Evolutionary conservation across 2,113 vertebrate genomes (phyloP), one percentile per base, ranked within the genome.

Genomic region (Carollia perspicillata): DNA sequence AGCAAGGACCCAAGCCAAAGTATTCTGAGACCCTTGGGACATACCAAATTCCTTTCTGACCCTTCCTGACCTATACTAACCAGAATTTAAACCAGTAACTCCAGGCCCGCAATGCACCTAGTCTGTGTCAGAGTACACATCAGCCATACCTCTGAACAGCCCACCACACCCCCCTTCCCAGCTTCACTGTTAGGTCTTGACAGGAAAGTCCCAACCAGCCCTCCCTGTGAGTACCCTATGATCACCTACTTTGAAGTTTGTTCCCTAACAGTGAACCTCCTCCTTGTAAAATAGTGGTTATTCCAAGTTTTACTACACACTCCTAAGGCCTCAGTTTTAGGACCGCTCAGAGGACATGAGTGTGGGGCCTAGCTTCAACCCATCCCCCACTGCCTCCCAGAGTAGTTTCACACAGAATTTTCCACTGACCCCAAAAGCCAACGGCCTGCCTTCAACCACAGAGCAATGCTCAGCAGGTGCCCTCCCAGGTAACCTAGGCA

Each of bases 171-270:
- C 79, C 83, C 16, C 35, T 47, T 95, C 87, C 75, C 94, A 77
- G 95, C 77, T 94, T 77, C 77, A 85, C 75, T 94, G 92, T 93
- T 81, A 97, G 90, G 80, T 96, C 95, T 95, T 97, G 94, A 97
- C 97, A 96, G 97, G 97, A 97, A 97, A 97, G 95, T 96, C 96
- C 89, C 91, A 96, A 95, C 77, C 93, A 97, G 97, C 95, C 96
- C 96, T 97, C 97, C 97, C 77, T 94, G 94, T 96, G 97, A 97
- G 95, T 96, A 88, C 85, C 80, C 96, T 97, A 95, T 97, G 97
- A 97, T 97, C 97, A 96, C 96, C 95, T 95, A 83, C 97, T 97
- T 97, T 97, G 97, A 97, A 97, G 97, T 97, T 81, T 90, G 97
- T 96, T 97, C 93, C 93, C 93, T 95, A 97, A 96, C 97, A 97